Conservation (phyloP, 2,888 invertebrate genomes). For the Dryobotodes eremita region DNA sequence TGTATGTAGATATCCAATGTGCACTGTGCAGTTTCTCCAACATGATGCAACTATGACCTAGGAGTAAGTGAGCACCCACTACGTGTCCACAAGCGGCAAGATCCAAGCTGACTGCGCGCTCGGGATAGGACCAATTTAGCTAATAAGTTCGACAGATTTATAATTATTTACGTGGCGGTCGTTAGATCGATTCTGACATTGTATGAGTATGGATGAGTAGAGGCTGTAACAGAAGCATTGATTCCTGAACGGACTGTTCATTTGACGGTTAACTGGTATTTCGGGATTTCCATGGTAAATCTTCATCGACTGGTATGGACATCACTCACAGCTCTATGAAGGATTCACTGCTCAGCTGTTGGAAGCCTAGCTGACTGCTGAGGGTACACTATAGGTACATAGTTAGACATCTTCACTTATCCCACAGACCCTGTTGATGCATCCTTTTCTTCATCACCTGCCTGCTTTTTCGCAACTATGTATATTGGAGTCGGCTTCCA, state of each 20-base stretch:
- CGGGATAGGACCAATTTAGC: neutral
- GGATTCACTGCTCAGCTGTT: neutral
- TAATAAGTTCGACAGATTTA: neutral
- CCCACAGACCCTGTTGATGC: neutral
- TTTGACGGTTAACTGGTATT: neutral
- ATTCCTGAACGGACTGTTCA: neutral
- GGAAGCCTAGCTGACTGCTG: neutral
- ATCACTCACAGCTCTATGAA: neutral
- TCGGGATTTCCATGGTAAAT: neutral
- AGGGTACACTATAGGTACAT: neutral
- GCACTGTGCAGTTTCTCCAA: neutral
- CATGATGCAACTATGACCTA: neutral
- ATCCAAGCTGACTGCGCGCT: neutral
- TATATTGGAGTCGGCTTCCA: no score
- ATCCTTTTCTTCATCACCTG: no score
- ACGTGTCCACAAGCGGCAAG: neutral
- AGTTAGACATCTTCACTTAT: no score
- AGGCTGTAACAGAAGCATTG: neutral
- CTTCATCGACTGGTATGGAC: no score
- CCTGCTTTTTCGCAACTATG: no score
- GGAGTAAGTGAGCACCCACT: neutral
- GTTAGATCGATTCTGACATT: neutral
- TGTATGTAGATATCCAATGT: neutral
- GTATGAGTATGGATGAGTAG: no score
- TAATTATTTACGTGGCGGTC: neutral